Conservation (phyloP, 1,140 invertebrate genomes). For the Cyphomyrmex costatus region DNA sequence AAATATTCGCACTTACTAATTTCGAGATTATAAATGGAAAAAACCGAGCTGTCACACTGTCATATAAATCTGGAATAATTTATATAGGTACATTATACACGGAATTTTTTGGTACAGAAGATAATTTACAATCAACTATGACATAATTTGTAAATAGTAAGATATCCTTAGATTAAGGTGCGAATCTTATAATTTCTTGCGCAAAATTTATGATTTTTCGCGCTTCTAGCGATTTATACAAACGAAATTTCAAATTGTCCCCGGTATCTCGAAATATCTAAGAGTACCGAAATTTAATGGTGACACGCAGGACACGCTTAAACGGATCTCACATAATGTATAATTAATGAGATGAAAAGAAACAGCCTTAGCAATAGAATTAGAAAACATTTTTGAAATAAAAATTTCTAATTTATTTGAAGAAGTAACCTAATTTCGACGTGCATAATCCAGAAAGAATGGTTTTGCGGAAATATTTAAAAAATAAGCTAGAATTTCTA, state of each 20-base stretch:
- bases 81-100: no score
- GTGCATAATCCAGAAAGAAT: no score
- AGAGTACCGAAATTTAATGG: not conserved
- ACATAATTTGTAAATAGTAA: slow-evolving; percentile 23
- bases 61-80: slow-evolving; percentile 11
- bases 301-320: not conserved
- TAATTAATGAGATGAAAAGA: slow-evolving; percentile 20
- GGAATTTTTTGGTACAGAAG: not conserved
- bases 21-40: not conserved
- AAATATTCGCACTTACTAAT: not conserved
- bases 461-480: no score
- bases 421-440: not conserved
- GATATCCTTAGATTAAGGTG: not conserved
- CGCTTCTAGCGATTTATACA: not conserved
- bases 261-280: not conserved
- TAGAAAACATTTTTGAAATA: not conserved
- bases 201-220: not conserved
- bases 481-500: no score
- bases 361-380: not conserved
- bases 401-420: not conserved
- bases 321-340: not conserved
- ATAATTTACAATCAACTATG: slow-evolving; percentile 32
- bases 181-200: not conserved
- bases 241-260: not conserved
- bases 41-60: not conserved